Base-by-base conservation (phyloP, 2,113 vertebrate species). In the Aegotheles bennettii region DNA sequence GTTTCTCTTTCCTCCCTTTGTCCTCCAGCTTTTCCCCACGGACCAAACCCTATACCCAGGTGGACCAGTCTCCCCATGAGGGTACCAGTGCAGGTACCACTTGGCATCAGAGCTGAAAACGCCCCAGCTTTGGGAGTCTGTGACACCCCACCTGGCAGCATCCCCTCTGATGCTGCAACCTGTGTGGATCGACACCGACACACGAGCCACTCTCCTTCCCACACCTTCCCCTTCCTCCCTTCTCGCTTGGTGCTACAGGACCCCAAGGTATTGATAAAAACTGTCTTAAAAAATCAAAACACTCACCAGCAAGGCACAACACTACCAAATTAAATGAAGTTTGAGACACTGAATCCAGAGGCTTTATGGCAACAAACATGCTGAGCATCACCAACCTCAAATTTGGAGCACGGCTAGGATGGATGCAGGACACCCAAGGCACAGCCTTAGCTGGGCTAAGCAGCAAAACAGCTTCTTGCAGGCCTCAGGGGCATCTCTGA, bases 1-100 rank as follows among this genome's bases (percentile, higher is more conserved):
- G 71, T 43, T 89, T 60, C 81, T 84, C 38, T 48, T 94, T 95
- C 94, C 82, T 93, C 63, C 77, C 48, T 93, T 94, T 95, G 87
- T 92, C 70, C 79, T 68, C 68, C 20, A 2, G 13, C n/a, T 70
- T 19, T 50, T 9, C n/a, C 28, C 42, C 42, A 47, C 1, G 16
- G 51, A 71, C 79, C 26, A 63, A 89, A 42, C 16, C n/a, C 50
- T 3, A 5, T 18, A 33, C 50, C 25, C 13, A 14, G 23, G 25
- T 12, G 38, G 38, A 7, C 29, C 56, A 29, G 20, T 36, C 8
- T 70, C 77, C 26, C 35, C 18, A 13, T 2, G 1, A 42, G 68
- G 77, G n/a, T 57, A 77, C 29, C 74, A 19, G 14, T 0, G 0
- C 0, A 6, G 64, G 65, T 21, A 74, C 15, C 4, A 1, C 51